These are phyloP conservation scores for Syngnathoides biaculeatus DNA, from an alignment of 2,113 vertebrate genomes.

Conservation along the genomic window DNA sequence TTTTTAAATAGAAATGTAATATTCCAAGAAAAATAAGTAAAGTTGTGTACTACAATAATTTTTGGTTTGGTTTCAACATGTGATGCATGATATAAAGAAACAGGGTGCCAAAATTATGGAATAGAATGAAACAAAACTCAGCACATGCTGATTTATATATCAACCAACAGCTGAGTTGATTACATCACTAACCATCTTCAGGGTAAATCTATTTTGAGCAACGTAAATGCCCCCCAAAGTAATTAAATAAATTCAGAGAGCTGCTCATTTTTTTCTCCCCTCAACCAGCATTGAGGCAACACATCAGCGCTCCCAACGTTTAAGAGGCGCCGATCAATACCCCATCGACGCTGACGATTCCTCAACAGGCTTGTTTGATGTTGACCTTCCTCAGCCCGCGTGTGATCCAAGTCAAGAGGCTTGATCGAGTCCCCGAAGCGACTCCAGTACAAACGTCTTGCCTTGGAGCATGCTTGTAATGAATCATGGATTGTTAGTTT, in stretches of 20 bases:
- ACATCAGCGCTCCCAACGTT: constrained; percentile 9
- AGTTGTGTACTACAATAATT: too few species aligned
- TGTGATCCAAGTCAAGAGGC: constrained; percentile 16
- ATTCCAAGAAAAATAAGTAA: too few species aligned
- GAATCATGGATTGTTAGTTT: constrained; percentile 38
- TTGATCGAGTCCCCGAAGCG: constrained; percentile 32
- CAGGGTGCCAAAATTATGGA: too few species aligned
- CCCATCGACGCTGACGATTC: constrained; percentile 20
- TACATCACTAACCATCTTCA: too few species aligned
- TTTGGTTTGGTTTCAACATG: too few species aligned
- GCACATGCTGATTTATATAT: too few species aligned
- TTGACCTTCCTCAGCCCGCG: constrained; percentile 40
- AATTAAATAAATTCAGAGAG: background rate
- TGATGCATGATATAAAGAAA: too few species aligned
- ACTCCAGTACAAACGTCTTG: constrained; percentile 61
- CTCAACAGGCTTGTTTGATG: constrained; percentile 48
- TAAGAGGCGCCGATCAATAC: background rate
- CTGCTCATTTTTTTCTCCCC: background rate
- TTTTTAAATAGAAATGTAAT: too few species aligned
- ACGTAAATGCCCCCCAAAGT: background rate
- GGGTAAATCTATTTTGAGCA: background rate
- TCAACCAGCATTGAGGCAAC: constrained; percentile 25
- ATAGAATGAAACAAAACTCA: too few species aligned
- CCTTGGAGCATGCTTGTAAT: constrained; percentile 60
- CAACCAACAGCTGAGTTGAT: too few species aligned